Percentiles rank a stretch among this genome's conserved stretches.
Evolutionary conservation across 1,140 invertebrate genomes (phyloP).

Genomic region (Drosophila micromelanica): DNA sequence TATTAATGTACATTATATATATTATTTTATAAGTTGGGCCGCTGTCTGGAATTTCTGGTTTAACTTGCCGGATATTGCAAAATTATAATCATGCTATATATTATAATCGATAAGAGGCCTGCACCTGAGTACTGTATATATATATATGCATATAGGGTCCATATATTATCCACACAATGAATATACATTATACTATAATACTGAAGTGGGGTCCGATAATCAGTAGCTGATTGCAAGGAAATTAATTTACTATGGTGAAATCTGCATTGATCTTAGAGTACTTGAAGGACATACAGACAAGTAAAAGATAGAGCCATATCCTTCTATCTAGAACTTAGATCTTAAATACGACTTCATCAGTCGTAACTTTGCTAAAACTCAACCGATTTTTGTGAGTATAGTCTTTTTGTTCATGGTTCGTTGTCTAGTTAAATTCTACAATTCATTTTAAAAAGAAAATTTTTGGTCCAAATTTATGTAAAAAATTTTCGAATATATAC

Average conservation of each 20-base stretch:
- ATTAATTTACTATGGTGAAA: constrained; percentile 4
- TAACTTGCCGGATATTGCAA: constrained; percentile 45
- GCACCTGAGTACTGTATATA: constrained; percentile 4
- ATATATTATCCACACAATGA: not conserved
- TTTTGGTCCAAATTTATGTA: too few relatives aligned
- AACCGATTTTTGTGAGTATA: too few relatives aligned
- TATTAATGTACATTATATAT: constrained; percentile 5
- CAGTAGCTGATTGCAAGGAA: constrained; percentile 2
- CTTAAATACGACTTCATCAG: too few relatives aligned
- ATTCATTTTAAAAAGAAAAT: too few relatives aligned
- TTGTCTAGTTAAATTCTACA: too few relatives aligned
- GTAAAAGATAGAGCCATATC: too few relatives aligned
- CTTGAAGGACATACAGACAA: not conserved
- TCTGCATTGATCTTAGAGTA: not conserved
- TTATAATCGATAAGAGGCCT: constrained; percentile 14
- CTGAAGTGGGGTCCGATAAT: constrained; percentile 8
- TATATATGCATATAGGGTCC: not conserved
- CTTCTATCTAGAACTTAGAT: too few relatives aligned
- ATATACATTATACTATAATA: too few relatives aligned
- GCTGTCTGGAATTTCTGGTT: constrained; percentile 12
- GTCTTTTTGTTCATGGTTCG: too few relatives aligned
- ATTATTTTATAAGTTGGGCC: not conserved
- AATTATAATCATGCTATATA: constrained; percentile 16
- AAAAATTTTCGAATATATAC: too few relatives aligned
- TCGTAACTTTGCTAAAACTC: too few relatives aligned